Conservation (phyloP, 2,113 vertebrate genomes). For the Phaethon lepturus region DNA sequence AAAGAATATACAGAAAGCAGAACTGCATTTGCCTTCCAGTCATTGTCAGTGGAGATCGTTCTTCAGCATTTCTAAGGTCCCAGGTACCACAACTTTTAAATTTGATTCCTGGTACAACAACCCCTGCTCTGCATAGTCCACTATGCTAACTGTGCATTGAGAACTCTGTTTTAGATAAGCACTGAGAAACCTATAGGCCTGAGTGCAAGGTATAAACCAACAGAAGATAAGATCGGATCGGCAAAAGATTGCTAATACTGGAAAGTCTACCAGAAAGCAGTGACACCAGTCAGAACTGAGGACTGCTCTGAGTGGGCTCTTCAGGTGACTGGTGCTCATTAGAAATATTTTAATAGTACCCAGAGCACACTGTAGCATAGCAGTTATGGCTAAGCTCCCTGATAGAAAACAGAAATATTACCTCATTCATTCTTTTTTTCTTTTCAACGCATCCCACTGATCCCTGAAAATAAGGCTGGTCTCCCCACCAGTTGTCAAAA, state of each 20-base stretch:
- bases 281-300: neutral
- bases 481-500: neutral
- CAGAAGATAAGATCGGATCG: neutral
- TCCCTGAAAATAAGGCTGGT: neutral
- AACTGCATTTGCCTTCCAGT: neutral
- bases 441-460: neutral
- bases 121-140: neutral
- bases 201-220: neutral
- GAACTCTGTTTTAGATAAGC: neutral
- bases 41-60: rapidly evolving
- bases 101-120: neutral
- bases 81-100: neutral
- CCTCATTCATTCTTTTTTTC: neutral
- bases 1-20: neutral
- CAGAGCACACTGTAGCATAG: neutral
- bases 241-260: neutral
- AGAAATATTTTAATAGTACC: neutral
- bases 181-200: neutral
- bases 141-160: neutral
- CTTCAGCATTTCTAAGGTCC: neutral
- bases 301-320: neutral
- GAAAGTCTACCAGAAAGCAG: neutral
- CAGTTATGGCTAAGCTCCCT: neutral
- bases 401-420: neutral
- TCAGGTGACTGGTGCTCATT: neutral